Base-by-base conservation (phyloP, 37 sponge, comb jelly and placozoan species). In the Eunapius fragilis region DNA sequence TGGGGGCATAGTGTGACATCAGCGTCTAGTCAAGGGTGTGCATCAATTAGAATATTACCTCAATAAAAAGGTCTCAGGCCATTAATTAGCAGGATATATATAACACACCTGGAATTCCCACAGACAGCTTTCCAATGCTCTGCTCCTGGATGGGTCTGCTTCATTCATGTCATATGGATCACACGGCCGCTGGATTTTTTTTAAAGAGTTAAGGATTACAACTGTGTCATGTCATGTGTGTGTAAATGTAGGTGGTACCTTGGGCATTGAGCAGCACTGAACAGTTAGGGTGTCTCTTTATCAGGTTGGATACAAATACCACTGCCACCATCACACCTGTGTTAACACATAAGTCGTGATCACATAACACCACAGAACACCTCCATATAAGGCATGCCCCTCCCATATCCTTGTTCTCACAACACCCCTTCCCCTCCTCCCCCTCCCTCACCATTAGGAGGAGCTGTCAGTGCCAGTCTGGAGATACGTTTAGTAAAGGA, bases 121-220 rank as follows among this genome's bases (percentile, higher is more conserved):
- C 47, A 99, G 92, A 71, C 91, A 99, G 75, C 97, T 97, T 36
- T 99, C 96, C 13, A 97, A 82, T 32, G 99, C 99, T 26, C 81
- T 73, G 48, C 82, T 91, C 41, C 83, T 78, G 0, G 89, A 77
- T n/a, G 95, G 97, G 77, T 99, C 99, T 22, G 77, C 71, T 67
- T 92, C 93, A 23, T 58, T 79, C 25, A 72, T 31, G 37, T 87
- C 37, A 73, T 79, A 98, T 32, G 95, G 93, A 77, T 98, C 99
- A 22, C 75, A 33, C 0, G 67, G 69, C 31, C 80, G 27, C 45
- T 82, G 33, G 14, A 75, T 41, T 13, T 30, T 69, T 83, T 32
- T 31, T n/a, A n/a, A n/a, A n/a, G n/a, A n/a, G n/a, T n/a, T n/a
- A 6, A 7, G 27, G 7, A 27, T 2, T 11, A 27, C 71, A 70